Evolutionary conservation across 2,888 invertebrate species (phyloP).

Genomic region (Lepidocyrtinus sp.): DNA sequence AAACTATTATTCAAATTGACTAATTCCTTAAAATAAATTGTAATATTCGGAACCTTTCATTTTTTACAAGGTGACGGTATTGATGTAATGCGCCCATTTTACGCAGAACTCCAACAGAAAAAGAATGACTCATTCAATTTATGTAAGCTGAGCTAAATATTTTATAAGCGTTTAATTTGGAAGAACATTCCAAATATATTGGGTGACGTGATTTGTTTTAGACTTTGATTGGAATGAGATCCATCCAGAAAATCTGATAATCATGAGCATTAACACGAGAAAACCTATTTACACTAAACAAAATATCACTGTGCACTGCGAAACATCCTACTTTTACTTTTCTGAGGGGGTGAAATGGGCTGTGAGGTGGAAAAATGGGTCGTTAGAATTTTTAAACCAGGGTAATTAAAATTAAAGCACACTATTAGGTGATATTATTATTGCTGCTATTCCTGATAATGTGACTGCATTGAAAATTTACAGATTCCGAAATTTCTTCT

Average conservation of each 20-base stretch:
- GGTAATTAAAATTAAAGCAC: no score
- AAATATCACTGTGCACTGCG: slow-evolving; percentile 51
- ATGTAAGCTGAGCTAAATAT: slow-evolving; percentile 49
- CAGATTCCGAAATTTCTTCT: slow-evolving; percentile 23
- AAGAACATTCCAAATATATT: background rate
- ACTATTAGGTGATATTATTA: no score
- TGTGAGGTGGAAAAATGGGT: slow-evolving; percentile 53
- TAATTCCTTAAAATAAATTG: no score
- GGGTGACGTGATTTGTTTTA: background rate
- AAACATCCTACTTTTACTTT: slow-evolving; percentile 53
- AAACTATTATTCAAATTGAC: no score
- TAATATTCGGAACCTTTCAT: no score
- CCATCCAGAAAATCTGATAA: slow-evolving; percentile 52
- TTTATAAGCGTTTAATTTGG: background rate
- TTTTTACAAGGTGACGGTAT: no score
- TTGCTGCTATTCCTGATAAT: no score
- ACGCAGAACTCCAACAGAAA: slow-evolving; percentile 57
- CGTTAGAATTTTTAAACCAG: slow-evolving; percentile 42
- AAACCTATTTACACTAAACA: slow-evolving; percentile 54
- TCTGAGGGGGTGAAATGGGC: slow-evolving; percentile 61
- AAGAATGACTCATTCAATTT: slow-evolving; percentile 54
- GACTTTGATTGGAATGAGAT: slow-evolving; percentile 60
- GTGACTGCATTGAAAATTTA: no score
- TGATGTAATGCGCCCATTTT: slow-evolving; percentile 64
- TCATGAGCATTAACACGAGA: slow-evolving; percentile 20